phyloP scores from a whole-genome alignment of 2,113 vertebrate genomes.

The Elanoides forficatus region DNA sequence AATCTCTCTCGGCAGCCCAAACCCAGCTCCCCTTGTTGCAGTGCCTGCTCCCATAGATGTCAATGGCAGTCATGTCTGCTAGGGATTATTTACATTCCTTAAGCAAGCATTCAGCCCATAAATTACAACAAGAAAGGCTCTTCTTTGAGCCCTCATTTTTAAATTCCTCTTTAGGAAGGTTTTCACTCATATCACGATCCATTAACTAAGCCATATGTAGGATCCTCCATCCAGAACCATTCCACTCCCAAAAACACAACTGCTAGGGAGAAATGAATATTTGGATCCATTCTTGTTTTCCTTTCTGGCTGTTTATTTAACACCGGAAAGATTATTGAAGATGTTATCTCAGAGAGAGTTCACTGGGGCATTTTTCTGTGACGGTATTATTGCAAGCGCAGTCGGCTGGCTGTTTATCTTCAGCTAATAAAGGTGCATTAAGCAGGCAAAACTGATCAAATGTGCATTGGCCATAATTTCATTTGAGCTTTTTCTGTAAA shows the following conservation, averaged over 20 bases:
- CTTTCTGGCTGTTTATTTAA: conserved; percentile 4
- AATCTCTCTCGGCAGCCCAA: background rate
- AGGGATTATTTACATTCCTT: conserved; percentile 16
- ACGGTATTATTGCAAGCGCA: background rate
- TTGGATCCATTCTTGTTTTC: conserved; percentile 21
- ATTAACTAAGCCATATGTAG: conserved; percentile 54
- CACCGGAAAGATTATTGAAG: conserved; percentile 9
- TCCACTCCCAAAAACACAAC: conserved; percentile 49
- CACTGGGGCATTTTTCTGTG: background rate
- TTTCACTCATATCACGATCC: conserved; percentile 21
- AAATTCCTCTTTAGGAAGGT: conserved; percentile 28
- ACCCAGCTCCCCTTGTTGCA: background rate
- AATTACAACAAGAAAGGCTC: background rate
- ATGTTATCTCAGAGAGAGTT: conserved; percentile 23
- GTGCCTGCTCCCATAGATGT: background rate
- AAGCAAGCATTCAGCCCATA: background rate
- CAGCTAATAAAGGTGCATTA: background rate
- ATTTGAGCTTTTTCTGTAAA: background rate
- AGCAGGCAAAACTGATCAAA: background rate
- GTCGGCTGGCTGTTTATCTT: background rate
- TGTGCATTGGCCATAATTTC: background rate
- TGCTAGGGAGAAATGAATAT: background rate
- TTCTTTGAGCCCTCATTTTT: background rate
- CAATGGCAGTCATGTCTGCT: background rate
- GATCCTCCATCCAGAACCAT: conserved; percentile 48